phyloP scores from a whole-genome alignment of 37 sponge, comb jelly and placozoan genomes.

The Agelas oroides region DNA sequence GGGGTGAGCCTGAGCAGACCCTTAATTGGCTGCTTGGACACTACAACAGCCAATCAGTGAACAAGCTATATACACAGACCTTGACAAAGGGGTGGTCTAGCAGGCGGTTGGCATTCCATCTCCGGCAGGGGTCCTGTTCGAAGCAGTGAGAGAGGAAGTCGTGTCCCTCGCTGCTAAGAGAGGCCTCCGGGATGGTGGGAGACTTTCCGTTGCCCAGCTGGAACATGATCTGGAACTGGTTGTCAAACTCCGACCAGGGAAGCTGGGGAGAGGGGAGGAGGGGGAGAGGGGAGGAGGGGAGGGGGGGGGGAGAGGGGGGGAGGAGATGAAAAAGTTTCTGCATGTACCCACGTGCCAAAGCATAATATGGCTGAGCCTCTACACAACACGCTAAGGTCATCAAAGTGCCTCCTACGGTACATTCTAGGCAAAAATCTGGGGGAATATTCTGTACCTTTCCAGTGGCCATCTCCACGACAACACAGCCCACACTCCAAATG shows the following conservation, averaged over 20 bases:
- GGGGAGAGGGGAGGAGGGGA: too few relatives aligned
- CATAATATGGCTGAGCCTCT: not conserved
- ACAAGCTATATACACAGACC: slow-evolving; percentile 19
- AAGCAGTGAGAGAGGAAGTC: slow-evolving; percentile 81
- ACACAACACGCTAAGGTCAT: too few relatives aligned
- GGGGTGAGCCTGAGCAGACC: too few relatives aligned
- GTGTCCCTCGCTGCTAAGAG: slow-evolving; percentile 61
- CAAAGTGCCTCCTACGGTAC: too few relatives aligned
- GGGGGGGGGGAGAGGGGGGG: too few relatives aligned
- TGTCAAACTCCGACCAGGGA: slow-evolving; percentile 84
- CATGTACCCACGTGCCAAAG: not conserved
- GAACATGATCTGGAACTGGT: slow-evolving; percentile 78
- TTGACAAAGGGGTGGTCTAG: slow-evolving; percentile 79
- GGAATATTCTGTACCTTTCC: slow-evolving; percentile 82
- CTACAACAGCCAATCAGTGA: not conserved
- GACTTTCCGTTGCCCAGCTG: slow-evolving; percentile 63
- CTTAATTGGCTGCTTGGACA: too few relatives aligned
- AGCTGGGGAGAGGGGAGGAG: slow-evolving; percentile 49
- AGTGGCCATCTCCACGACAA: slow-evolving; percentile 89
- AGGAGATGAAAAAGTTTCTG: not conserved
- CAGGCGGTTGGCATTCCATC: slow-evolving; percentile 59
- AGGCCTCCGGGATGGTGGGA: slow-evolving; percentile 32
- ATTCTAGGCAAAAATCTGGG: too few relatives aligned
- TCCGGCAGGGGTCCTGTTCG: slow-evolving; percentile 29
- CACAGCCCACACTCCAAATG: slow-evolving; percentile 92